Evolutionary conservation across 2,113 vertebrate genomes (phyloP), one percentile per base, ranked within the genome.

Genomic region (Amazona vittata): DNA sequence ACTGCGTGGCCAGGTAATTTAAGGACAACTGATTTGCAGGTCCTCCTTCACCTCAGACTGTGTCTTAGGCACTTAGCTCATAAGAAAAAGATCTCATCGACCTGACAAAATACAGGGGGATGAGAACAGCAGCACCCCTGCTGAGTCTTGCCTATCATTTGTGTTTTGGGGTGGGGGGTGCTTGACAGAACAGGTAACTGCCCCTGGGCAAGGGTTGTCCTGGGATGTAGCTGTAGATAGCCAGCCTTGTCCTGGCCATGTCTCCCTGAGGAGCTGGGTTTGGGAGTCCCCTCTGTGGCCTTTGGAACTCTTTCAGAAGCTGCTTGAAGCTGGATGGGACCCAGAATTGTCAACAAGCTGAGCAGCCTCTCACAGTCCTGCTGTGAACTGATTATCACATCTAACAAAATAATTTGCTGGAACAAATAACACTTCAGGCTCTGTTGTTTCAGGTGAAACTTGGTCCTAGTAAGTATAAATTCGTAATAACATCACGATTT

Each of bases 381-480:
- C 96, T 97, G 96, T 79, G 93, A 96, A 90, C 59, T 92, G 97
- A 97, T 96, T 97, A 96, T 96, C 96, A 95, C 93, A 97, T 91
- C 92, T 94, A 94, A 97, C 92, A 76, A 96, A 98, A 97, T 93
- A 95, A 98, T 96, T 97, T 96, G 94, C 93, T 97, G 88, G 90
- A 97, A 97, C 96, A 97, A 97, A 96, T 96, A 98, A 97, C 93
- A 97, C 95, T 97, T 95, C 76, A 68, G 94, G 86, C 83, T 97
- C 80, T 97, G 96, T 98, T 98, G 94, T 97, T 98, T 98, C 97
- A 98, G 96, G 97, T 97, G 97, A 96, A 96, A 94, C 85, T 93
- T 78, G 76, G 85, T 81, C 93, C 92, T 95, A 60, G 94, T 79
- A 96, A 96, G 67, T 96, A 97, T 91, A 97, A 97, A 98, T 94